Base-by-base conservation (phyloP, 2,113 vertebrate species). In the Hippocampus abdominalis region DNA sequence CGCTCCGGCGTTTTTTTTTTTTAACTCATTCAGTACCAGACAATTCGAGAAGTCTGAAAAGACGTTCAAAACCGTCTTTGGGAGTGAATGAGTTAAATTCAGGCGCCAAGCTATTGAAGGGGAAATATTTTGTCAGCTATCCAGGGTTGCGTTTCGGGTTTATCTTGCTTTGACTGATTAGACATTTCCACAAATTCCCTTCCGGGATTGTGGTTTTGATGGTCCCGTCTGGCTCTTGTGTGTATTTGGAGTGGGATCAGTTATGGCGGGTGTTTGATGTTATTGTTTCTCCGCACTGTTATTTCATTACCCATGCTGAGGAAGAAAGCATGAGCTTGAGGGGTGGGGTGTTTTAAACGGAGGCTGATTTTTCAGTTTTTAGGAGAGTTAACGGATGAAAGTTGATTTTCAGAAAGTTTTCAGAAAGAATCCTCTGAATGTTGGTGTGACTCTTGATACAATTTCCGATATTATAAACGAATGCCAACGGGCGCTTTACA, bases 171-270 rank as follows among this genome's bases (percentile, higher is more conserved):
- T 56, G 21, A 23, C 27, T 67, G 44, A 69, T 60, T 25, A 61
- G 49, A 53, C 25, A 40, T 23, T 72, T 69, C 49, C 23, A 63
- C 69, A 32, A 56, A 63, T 68, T 57, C 1, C n/a, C 29, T 60
- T 39, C 56, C 59, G 74, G 70, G 76, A 68, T 79, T 81, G 75
- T 79, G 80, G 83, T 77, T 84, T 81, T 48, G 64, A 75, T 82
- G 83, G 67, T 68, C 56, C 56, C 77, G 60, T 66, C 68, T 66
- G 66, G 25, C 64, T 20, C 42, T 36, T 68, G 75, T 68, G 54
- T 70, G 60, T 80, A 36, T 29, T 25, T 75, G 40, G 8, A 42
- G 23, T 66, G 48, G 56, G 48, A 42, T 36, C 29, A 75, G 32
- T 48, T 64, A 23, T 1, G 51, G 8, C 1, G 46, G 15, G 11